These are phyloP conservation scores for Stenoptilia bipunctidactyla DNA, from an alignment of 2,888 invertebrate species.

Conservation along the genomic window DNA sequence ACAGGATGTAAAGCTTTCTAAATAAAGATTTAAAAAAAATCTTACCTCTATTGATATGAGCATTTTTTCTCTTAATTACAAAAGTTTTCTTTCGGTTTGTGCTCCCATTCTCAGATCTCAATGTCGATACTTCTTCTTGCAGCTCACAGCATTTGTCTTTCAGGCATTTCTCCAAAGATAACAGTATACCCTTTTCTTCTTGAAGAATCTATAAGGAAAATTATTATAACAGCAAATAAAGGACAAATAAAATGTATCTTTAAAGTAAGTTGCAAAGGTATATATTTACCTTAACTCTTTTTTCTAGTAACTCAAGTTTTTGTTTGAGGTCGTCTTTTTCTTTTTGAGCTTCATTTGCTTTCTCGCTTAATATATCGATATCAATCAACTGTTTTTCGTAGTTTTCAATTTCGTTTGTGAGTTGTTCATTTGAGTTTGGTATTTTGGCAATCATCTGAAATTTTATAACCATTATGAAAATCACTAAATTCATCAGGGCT, in stretches of 20 bases:
- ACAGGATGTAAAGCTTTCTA: no score
- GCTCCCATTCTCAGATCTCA: constrained; percentile 66
- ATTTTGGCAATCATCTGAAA: constrained; percentile 75
- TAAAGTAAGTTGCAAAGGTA: no score
- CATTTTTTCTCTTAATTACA: constrained; percentile 61
- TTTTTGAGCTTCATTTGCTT: constrained; percentile 78
- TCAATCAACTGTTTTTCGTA: constrained; percentile 86
- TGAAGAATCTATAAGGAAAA: constrained; percentile 71
- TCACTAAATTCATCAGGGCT: background rate
- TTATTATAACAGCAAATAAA: no score
- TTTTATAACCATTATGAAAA: no score
- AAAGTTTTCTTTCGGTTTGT: constrained; percentile 60
- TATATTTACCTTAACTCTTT: constrained; percentile 76
- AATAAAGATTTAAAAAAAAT: no score
- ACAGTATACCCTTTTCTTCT: constrained; percentile 81
- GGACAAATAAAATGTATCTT: no score
- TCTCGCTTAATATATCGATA: constrained; percentile 79
- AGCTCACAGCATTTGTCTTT: constrained; percentile 83
- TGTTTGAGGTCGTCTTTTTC: constrained; percentile 75
- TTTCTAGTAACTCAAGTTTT: constrained; percentile 78
- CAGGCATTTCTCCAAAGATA: constrained; percentile 79
- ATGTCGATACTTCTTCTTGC: constrained; percentile 77
- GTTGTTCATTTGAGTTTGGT: constrained; percentile 73
- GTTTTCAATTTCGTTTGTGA: constrained; percentile 78
- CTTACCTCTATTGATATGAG: constrained; percentile 59